Conservation (phyloP, 2,888 invertebrate genomes). For the Tenthredo notha region DNA sequence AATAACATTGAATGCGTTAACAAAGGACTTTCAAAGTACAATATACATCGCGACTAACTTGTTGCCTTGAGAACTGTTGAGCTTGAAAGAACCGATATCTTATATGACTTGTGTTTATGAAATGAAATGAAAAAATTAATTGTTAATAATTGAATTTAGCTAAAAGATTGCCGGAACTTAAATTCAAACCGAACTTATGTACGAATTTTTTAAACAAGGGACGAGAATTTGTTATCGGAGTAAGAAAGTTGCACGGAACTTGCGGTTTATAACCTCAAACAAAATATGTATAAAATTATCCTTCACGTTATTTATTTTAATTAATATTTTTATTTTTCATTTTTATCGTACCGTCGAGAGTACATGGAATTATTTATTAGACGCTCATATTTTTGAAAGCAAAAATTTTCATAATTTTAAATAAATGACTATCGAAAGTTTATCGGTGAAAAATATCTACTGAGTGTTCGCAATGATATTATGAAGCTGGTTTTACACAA, state of each 20-base stretch:
- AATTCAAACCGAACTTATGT: neutral
- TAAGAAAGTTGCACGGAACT: neutral
- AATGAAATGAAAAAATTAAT: neutral
- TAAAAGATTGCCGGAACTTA: neutral
- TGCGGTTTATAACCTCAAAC: slow-evolving; percentile 30
- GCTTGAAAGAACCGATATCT: slow-evolving; percentile 8
- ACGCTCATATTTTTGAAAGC: neutral
- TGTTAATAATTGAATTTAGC: neutral
- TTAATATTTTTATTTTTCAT: neutral
- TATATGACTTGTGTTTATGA: slow-evolving; percentile 6
- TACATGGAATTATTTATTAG: neutral
- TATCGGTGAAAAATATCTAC: neutral
- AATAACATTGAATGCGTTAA: slow-evolving; percentile 40
- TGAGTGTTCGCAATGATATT: neutral
- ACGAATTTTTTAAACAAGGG: neutral
- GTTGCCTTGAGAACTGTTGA: slow-evolving; percentile 31
- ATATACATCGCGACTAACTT: slow-evolving; percentile 24
- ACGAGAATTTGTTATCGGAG: neutral
- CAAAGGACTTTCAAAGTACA: slow-evolving; percentile 30
- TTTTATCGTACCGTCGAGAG: neutral
- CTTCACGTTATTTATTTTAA: neutral
- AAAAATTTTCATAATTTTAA: neutral
- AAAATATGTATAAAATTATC: neutral
- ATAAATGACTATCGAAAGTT: neutral
- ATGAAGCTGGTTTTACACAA: slow-evolving; percentile 10